Conservation (phyloP, 2,113 vertebrate species). For the Equus przewalskii region DNA sequence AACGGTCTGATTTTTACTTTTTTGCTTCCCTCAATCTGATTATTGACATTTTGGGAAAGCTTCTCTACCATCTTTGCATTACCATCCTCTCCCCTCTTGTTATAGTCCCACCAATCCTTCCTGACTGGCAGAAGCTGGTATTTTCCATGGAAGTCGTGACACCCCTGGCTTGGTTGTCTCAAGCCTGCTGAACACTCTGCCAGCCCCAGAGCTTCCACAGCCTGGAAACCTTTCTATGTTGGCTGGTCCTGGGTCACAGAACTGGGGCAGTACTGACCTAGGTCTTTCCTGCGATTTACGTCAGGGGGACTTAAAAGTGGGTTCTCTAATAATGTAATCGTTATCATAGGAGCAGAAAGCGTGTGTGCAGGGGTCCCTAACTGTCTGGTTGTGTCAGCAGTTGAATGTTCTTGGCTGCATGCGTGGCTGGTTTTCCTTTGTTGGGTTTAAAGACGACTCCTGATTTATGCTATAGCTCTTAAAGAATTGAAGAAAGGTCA, state of each 20-base stretch:
- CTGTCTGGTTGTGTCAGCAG: neutral
- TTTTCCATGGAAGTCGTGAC: neutral
- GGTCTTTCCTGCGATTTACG: neutral
- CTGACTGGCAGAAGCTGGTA: neutral
- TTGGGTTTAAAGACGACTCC: neutral
- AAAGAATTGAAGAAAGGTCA: neutral
- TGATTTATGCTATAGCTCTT: neutral
- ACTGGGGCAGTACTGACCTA: accelerated
- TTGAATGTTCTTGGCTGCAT: neutral
- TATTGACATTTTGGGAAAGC: neutral
- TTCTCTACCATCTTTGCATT: neutral
- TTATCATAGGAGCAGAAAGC: slow-evolving; percentile 46
- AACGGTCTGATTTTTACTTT: neutral
- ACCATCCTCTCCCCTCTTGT: neutral
- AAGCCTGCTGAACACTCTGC: neutral
- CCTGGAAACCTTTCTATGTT: neutral
- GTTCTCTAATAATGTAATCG: neutral
- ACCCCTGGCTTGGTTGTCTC: neutral
- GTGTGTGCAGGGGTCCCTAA: neutral
- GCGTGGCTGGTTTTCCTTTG: neutral
- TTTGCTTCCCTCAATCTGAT: neutral
- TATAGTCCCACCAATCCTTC: neutral
- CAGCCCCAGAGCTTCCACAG: neutral
- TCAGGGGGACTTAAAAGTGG: slow-evolving; percentile 6
- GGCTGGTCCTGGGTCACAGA: neutral